Percentiles rank a stretch among this genome's conserved stretches.
Evolutionary conservation across 92 coral and sea anemone genomes (phyloP).

Genomic region (Epizoanthus ramosus): DNA sequence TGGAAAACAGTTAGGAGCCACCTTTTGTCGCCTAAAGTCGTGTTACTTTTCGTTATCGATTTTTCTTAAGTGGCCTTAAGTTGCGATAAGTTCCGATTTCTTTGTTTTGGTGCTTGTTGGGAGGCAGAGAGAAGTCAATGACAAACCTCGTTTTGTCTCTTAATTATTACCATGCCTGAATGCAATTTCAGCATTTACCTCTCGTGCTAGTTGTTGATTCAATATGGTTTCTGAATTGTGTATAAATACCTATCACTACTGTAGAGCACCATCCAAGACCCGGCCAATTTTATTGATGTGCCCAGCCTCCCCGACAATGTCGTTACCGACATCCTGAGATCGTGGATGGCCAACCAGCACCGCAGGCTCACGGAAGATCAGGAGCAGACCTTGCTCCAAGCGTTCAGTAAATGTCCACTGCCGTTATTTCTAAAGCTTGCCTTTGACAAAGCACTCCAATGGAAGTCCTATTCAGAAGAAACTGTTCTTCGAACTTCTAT

Average conservation of each 20-base stretch:
- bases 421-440: conserved; percentile 84
- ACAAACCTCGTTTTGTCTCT: no score
- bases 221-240: no score
- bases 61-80: no score
- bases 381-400: conserved; percentile 57
- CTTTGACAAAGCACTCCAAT: conserved; percentile 67
- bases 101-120: no score
- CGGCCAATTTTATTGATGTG: conserved; percentile 65
- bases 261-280: conserved; percentile 61
- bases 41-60: no score
- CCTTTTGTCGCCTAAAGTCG: no score
- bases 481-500: conserved; percentile 55
- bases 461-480: conserved; percentile 74
- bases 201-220: no score
- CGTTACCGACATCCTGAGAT: conserved; percentile 62
- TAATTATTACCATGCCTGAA: no score
- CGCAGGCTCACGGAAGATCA: conserved; percentile 76
- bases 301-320: conserved; percentile 57
- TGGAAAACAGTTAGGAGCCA: no score
- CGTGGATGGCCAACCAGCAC: conserved; percentile 61
- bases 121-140: no score
- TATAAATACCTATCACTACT: neutral
- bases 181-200: no score
- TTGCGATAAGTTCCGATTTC: no score
- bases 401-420: conserved; percentile 65